Evolutionary conservation across 2,797 vertebrate species (phyloP).

Genomic region (Dendrocincla fuliginosa): DNA sequence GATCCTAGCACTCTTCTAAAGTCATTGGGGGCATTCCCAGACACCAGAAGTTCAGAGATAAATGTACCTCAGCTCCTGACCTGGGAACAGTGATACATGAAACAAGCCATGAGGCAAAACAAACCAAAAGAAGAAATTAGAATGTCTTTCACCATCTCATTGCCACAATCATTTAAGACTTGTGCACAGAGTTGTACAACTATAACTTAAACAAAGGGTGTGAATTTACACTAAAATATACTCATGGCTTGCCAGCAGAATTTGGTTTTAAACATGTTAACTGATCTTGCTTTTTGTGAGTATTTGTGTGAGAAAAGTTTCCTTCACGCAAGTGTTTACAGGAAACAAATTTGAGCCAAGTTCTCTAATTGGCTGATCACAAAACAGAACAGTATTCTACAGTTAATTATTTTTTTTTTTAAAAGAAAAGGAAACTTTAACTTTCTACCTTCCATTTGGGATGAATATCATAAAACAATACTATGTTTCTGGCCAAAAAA

Average conservation of each 20-base stretch:
- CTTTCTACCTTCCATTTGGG: neutral
- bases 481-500: neutral
- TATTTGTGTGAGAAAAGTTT: neutral
- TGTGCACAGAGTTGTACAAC: neutral
- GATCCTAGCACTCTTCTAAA: neutral
- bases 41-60: neutral
- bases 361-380: neutral
- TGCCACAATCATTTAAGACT: neutral
- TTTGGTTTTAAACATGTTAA: neutral
- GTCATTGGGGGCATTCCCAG: neutral
- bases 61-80: neutral
- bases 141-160: rapidly evolving
- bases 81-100: neutral
- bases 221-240: neutral
- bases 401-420: neutral
- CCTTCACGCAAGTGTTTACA: neutral
- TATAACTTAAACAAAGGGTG: neutral
- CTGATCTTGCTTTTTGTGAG: neutral
- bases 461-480: neutral
- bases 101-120: neutral
- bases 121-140: neutral
- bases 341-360: neutral
- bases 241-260: neutral
- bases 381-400: neutral
- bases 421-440: neutral